Evolutionary conservation across 2,797 vertebrate genomes (phyloP).

Genomic region (Podarcis siculus): DNA sequence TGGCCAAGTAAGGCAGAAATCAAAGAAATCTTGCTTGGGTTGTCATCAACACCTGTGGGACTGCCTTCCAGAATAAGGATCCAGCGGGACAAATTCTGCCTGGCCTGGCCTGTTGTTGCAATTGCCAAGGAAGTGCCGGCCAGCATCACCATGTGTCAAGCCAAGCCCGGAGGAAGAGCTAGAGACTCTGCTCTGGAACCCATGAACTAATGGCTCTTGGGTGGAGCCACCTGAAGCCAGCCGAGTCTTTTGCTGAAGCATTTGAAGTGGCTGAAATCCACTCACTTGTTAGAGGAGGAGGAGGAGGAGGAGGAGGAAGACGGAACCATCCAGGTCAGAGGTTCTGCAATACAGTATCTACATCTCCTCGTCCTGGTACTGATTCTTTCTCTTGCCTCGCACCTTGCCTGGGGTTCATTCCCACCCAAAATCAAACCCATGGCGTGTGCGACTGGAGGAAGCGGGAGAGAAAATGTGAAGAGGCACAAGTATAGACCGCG

Average conservation of each 20-base stretch:
- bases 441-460: background rate
- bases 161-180: constrained; percentile 5
- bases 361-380: constrained; percentile 79
- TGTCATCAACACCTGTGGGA: background rate
- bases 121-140: constrained; percentile 25
- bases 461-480: constrained; percentile 40
- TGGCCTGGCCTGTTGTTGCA: background rate
- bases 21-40: background rate
- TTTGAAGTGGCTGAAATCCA: constrained; percentile 62
- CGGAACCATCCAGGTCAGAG: constrained; percentile 60
- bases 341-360: constrained; percentile 71
- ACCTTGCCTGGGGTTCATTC: constrained; percentile 80
- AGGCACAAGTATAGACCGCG: background rate
- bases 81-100: background rate
- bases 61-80: background rate
- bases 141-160: constrained; percentile 28
- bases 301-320: background rate
- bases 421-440: constrained; percentile 76
- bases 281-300: constrained; percentile 56
- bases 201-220: constrained; percentile 43
- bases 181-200: background rate
- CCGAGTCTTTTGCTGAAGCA: constrained; percentile 61
- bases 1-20: background rate
- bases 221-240: constrained; percentile 34
- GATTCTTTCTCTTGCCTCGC: constrained; percentile 75